Base-by-base conservation (phyloP, 2,797 vertebrate genomes). In the Lacerta agilis region DNA sequence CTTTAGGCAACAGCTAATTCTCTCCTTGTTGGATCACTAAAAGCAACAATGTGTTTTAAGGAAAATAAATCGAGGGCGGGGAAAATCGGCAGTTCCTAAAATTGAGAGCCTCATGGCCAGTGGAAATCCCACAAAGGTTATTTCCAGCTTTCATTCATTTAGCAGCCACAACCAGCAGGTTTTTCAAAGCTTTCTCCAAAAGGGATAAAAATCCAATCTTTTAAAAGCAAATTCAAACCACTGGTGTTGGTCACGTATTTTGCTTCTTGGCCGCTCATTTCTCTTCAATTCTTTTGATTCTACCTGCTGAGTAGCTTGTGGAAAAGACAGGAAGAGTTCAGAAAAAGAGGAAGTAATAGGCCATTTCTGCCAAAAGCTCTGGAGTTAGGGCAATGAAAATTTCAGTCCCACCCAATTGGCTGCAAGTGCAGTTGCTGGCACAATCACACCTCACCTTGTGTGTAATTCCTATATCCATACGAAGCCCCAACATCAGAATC, bases 401-500 rank as follows among this genome's bases (percentile, higher is more conserved):
- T 41, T n/a, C 20, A 86, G n/a, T 25, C n/a, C 25, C 27, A 73
- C 29, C 1, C 23, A 79, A 1, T 58, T 43, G 49, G 25, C 6
- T 0, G 83, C 66, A 76, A 85, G 2, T 13, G 25, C 86, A 64
- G 38, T 25, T 15, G 71, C 10, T 64, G 15, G 55, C 38, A 66
- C 8, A 4, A 41, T 64, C 72, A 41, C 2, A 58, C 33, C 86
- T 96, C 90, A 99, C 98, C 98, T 98, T 91, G 1, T 98, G 98
- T 55, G 96, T 95, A 92, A 99, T 82, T 72, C 99, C 98, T 61
- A 96, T 92, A 0, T 97, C 97, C 2, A 97, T 98, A 76, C 98
- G 98, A 90, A 99, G 96, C n/a, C 98, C 98, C 96, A 98, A 96
- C 73, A 96, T 96, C 93, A 99, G 94, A 94, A 98, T 96, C 94